A percentile compares a stretch with the other conserved stretches of the same genome.
These are phyloP conservation scores for Isurus oxyrinchus DNA, from an alignment of 2,113 vertebrate genomes.

Conservation along the genomic window DNA sequence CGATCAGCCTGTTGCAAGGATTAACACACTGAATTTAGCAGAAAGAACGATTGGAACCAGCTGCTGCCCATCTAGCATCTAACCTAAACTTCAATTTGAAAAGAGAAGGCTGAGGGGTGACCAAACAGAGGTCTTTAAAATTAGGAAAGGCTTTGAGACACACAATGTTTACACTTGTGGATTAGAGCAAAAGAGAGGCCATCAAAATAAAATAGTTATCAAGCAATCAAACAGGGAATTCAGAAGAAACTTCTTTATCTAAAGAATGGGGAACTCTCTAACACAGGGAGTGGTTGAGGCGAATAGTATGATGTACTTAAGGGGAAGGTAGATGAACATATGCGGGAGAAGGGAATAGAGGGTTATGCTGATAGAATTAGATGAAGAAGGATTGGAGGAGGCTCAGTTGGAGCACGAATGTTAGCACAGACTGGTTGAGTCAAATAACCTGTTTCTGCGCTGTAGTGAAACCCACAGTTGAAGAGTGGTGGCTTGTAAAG, in stretches of 20 bases:
- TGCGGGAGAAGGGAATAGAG: not conserved
- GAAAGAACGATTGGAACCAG: not conserved
- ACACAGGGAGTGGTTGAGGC: not conserved
- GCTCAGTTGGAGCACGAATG: not conserved
- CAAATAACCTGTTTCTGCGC: not conserved
- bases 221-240: not conserved
- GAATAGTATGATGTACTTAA: not conserved
- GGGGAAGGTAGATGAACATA: not conserved
- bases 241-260: not conserved
- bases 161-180: not conserved
- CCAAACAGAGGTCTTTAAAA: not conserved
- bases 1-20: not conserved
- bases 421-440: not conserved
- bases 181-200: not conserved
- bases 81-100: not conserved
- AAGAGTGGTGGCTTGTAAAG: not conserved
- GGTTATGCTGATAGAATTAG: not conserved
- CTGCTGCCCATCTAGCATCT: not conserved
- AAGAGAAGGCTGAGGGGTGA: not conserved
- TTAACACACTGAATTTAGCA: not conserved
- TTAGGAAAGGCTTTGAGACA: not conserved
- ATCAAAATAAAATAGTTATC: not conserved
- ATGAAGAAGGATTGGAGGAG: not conserved
- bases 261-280: not conserved
- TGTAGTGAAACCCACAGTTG: not conserved